A percentile compares a stretch with the other conserved stretches of the same genome.
phyloP scores from a whole-genome alignment of 2,113 vertebrate species.

The Hippocampus comes region DNA sequence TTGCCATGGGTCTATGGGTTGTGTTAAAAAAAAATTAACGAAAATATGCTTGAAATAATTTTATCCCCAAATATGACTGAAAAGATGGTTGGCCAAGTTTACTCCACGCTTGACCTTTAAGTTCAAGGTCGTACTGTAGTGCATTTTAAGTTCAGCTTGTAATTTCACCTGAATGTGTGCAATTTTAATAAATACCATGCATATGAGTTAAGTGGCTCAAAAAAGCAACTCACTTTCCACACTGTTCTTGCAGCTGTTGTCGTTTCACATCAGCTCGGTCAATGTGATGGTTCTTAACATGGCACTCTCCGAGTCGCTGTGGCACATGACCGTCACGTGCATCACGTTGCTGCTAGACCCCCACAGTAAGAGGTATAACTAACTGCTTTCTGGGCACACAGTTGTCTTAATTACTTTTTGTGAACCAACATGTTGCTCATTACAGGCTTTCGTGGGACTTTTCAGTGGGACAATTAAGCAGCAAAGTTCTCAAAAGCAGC shows the following conservation, averaged over 20 bases:
- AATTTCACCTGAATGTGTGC: background rate
- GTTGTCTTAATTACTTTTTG: background rate
- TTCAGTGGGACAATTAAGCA: conserved; percentile 85
- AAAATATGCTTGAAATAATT: no score
- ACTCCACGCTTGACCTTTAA: no score
- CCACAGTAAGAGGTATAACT: conserved; percentile 74
- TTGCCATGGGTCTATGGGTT: no score
- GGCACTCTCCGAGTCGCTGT: conserved; percentile 87
- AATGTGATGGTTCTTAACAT: conserved; percentile 93
- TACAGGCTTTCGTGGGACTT: conserved; percentile 81
- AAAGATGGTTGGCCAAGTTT: no score
- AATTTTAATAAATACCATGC: background rate
- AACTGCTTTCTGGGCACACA: background rate
- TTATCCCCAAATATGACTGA: no score
- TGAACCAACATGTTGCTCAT: conserved; percentile 3
- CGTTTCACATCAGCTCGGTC: conserved; percentile 87
- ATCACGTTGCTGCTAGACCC: conserved; percentile 82
- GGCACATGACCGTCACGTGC: conserved; percentile 87
- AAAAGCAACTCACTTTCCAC: background rate
- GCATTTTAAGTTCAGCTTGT: background rate
- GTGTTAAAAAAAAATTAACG: no score
- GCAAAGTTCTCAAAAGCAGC: conserved; percentile 94
- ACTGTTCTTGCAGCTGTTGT: conserved; percentile 75
- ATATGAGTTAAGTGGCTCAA: background rate
- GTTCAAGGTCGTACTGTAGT: background rate